These are phyloP conservation scores for Phasianus colchicus DNA, from an alignment of 2,113 vertebrate species.

Conservation along the genomic window DNA sequence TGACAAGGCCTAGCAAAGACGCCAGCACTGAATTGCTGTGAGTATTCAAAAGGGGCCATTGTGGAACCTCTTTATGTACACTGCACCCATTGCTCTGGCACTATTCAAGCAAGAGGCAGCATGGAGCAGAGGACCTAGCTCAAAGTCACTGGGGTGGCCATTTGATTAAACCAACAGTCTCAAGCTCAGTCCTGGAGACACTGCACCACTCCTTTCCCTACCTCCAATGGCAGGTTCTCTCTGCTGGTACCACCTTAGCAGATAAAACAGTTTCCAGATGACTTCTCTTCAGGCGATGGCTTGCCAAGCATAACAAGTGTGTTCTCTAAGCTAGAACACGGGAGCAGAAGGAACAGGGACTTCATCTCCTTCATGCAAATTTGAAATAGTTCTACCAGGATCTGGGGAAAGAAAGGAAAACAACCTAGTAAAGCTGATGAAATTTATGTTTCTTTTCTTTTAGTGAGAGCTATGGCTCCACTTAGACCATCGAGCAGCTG, in stretches of 20 bases:
- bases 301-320: rapidly evolving
- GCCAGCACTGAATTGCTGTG: conserved; percentile 87
- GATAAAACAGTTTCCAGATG: neutral
- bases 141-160: neutral
- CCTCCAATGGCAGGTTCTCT: neutral
- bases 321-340: neutral
- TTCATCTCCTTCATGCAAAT: neutral
- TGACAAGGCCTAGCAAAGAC: conserved; percentile 90
- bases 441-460: neutral
- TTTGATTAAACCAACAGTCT: neutral
- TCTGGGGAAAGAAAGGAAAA: neutral
- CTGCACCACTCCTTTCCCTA: neutral
- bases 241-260: neutral
- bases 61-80: neutral
- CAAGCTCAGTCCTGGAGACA: neutral
- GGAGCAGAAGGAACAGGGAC: neutral
- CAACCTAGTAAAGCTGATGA: neutral
- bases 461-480: neutral
- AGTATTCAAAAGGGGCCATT: conserved; percentile 74
- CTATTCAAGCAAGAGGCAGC: neutral
- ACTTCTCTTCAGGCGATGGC: neutral
- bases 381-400: neutral
- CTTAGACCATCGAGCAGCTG: neutral
- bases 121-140: neutral
- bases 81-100: neutral